phyloP scores from a whole-genome alignment of 1,140 invertebrate genomes.

The Aphelenchoides fujianensis region DNA sequence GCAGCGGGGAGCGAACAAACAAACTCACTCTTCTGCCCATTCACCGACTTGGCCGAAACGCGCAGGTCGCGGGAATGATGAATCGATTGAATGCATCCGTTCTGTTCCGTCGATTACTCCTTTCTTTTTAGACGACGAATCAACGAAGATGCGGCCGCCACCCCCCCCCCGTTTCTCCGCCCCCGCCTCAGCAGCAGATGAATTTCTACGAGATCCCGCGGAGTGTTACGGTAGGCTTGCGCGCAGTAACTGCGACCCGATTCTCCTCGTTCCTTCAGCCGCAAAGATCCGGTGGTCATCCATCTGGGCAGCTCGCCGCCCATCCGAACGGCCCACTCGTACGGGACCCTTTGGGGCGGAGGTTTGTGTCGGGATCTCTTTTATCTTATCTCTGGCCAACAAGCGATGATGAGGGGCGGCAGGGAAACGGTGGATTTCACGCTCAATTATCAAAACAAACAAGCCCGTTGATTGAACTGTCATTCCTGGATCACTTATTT shows the following conservation, averaged over 20 bases:
- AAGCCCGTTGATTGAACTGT: no score
- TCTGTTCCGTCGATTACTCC: no score
- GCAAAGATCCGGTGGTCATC: background rate
- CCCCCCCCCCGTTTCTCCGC: background rate
- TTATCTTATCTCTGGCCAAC: conserved; percentile 6
- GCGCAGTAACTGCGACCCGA: background rate
- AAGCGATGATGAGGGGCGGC: background rate
- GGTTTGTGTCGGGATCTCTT: background rate
- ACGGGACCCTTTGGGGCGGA: background rate
- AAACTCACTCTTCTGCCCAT: no score
- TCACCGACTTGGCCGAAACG: no score
- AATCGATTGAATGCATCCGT: no score
- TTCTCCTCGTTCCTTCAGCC: background rate
- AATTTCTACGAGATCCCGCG: background rate
- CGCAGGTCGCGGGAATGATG: no score
- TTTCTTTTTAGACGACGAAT: background rate
- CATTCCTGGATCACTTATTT: background rate
- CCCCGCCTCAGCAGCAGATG: background rate
- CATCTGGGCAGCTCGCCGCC: background rate
- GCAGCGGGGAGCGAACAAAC: no score
- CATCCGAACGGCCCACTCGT: background rate
- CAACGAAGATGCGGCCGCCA: background rate
- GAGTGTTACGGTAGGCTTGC: background rate
- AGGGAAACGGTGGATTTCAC: no score
- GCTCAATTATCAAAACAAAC: no score